A percentile compares a stretch with the other conserved stretches of the same genome.
Evolutionary conservation across 2,797 vertebrate genomes (phyloP).

Genomic region (Pteropus rufus): DNA sequence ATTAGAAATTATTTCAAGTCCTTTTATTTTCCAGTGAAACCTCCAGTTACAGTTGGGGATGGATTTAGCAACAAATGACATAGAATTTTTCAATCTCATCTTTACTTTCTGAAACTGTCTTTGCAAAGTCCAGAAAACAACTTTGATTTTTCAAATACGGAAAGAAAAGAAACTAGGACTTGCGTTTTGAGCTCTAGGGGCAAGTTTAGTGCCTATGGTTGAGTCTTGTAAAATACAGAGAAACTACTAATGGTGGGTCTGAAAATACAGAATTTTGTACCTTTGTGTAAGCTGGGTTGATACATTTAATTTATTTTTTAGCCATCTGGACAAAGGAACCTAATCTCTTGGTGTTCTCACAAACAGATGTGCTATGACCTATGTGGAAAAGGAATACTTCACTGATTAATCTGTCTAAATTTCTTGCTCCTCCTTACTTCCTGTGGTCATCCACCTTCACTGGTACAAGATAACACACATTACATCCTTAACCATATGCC

Average conservation of each 20-base stretch:
- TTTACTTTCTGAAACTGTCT: neutral
- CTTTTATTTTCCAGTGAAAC: neutral
- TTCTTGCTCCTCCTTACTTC: accelerated
- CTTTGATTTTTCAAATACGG: neutral
- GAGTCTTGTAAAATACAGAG: neutral
- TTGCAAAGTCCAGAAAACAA: neutral
- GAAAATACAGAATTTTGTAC: neutral
- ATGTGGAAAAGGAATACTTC: neutral
- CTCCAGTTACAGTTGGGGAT: neutral
- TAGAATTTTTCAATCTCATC: neutral
- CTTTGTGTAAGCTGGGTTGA: neutral
- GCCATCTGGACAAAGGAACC: neutral
- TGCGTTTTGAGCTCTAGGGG: neutral
- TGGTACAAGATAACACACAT: neutral
- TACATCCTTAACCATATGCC: no score
- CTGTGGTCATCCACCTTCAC: neutral
- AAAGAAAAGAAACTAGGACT: neutral
- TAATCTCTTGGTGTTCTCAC: neutral
- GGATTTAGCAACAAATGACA: neutral
- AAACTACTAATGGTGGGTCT: neutral
- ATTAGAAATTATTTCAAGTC: neutral
- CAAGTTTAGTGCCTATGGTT: neutral
- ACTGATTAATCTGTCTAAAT: neutral
- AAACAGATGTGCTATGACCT: neutral
- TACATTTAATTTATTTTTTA: neutral